Evolutionary conservation across 92 coral and sea anemone genomes (phyloP), one percentile per base, ranked within the genome.

Genomic region (Epizoanthus fatuus): DNA sequence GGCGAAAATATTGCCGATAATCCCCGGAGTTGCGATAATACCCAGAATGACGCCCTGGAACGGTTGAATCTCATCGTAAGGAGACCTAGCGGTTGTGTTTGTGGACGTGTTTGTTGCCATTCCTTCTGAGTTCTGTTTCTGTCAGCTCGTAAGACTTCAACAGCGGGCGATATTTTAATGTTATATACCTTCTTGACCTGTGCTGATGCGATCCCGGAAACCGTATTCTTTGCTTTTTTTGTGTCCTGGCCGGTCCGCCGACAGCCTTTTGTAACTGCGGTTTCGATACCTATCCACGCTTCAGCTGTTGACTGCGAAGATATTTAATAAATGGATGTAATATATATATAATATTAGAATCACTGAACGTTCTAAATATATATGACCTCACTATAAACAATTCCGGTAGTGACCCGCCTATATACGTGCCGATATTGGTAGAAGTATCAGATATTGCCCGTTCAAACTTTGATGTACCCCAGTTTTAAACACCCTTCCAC

Each of bases 1-100:
- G 14, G 98, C 98, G 75, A 92, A 95, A 6, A 87, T 56, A 65
- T 95, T 95, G 16, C 93, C 98, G 12, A 95, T 38, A 40, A 95
- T 80, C 38, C 98, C 98, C 3, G 93, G 63, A 37, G 75, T 66
- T 4, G 93, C 72, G 59, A 86, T 51, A 0, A 90, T 68, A 42
- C 66, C 87, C 15, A 90, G 75, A 62, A 81, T 58, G 4, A 80
- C 84, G 14, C 75, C 93, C 32, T 90, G 91, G 65, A 66, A 79
- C 0, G 84, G 49, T 42, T 37, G 74, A 59, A 76, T 64, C 40
- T 51, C 83, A 38, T 81, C 91, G 59, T 85, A 60, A 3, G 57
- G 63, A 10, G 76, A 58, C 22, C 56, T 60, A 22, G 58, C 81
- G 12, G 92, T 63, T 65, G 87, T 79, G 9, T 49, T 63, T 39